Percentiles rank a stretch among this genome's conserved stretches.
Conservation (phyloP, 1,140 invertebrate species). For the Hormaphis cornu region DNA sequence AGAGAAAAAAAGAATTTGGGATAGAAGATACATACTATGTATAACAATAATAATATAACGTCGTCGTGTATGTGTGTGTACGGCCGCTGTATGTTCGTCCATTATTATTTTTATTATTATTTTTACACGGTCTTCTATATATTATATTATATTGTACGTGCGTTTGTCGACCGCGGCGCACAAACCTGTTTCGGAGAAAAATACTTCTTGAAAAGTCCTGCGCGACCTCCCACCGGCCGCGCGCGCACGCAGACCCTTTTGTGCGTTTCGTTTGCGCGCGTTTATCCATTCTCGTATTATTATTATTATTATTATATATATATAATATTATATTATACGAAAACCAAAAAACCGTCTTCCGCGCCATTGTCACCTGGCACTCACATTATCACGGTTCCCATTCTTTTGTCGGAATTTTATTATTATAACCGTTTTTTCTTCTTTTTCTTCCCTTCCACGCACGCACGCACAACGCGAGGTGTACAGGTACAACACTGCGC, state of each 20-base stretch:
- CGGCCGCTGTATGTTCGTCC: constrained; percentile 2
- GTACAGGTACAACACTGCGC: neutral
- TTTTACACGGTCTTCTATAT: constrained; percentile 18
- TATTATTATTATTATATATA: too few species aligned
- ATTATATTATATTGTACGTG: too few species aligned
- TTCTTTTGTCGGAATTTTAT: constrained; percentile 32
- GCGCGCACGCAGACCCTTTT: constrained; percentile 10
- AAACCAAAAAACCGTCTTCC: constrained; percentile 30
- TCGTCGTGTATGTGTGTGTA: too few species aligned
- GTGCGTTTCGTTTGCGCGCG: constrained; percentile 9
- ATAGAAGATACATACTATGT: neutral
- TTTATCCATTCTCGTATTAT: too few species aligned
- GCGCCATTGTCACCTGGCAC: constrained; percentile 30
- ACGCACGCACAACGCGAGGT: neutral
- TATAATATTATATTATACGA: too few species aligned
- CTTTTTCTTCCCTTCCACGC: neutral
- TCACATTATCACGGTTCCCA: constrained; percentile 30
- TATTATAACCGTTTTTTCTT: constrained; percentile 31
- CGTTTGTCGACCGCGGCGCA: constrained; percentile 10
- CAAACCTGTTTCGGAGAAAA: constrained; percentile 30
- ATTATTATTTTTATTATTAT: constrained; percentile 19
- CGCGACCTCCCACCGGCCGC: constrained; percentile 28
- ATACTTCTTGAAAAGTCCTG: constrained; percentile 29
- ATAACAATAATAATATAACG: too few species aligned
- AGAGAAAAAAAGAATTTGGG: constrained; percentile 8